phyloP scores from a whole-genome alignment of 2,888 invertebrate species.

The Xestia c-nigrum region DNA sequence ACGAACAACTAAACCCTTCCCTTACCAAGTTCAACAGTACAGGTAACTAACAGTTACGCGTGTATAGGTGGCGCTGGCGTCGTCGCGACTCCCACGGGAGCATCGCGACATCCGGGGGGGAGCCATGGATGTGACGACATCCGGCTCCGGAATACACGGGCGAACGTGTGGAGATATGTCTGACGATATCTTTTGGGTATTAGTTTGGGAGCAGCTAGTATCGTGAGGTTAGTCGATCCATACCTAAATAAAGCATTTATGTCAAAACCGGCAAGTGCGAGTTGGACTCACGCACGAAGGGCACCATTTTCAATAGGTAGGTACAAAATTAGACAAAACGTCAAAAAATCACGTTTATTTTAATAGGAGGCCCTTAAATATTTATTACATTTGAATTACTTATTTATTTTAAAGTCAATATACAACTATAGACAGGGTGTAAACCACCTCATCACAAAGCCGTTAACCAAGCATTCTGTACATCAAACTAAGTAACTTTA shows the following conservation, averaged over 20 bases:
- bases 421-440: too few species aligned
- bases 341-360: too few species aligned
- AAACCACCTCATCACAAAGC: too few species aligned
- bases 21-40: constrained; percentile 21
- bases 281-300: too few species aligned
- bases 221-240: not conserved
- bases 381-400: too few species aligned
- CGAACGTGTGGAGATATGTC: constrained; percentile 37
- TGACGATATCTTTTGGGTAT: constrained; percentile 35
- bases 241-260: not conserved
- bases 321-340: too few species aligned
- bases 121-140: constrained; percentile 76
- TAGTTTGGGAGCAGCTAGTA: not conserved
- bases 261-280: not conserved
- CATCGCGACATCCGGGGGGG: constrained; percentile 74
- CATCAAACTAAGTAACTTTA: too few species aligned
- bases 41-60: constrained; percentile 27
- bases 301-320: too few species aligned
- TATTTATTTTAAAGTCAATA: too few species aligned
- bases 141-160: constrained; percentile 66
- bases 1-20: constrained; percentile 1
- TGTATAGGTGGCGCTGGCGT: constrained; percentile 58
- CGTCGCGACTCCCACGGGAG: constrained; percentile 72
- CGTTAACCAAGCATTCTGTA: too few species aligned
- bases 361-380: too few species aligned